phyloP scores from a whole-genome alignment of 2,888 invertebrate species.

The Pemphredon lugubris region DNA sequence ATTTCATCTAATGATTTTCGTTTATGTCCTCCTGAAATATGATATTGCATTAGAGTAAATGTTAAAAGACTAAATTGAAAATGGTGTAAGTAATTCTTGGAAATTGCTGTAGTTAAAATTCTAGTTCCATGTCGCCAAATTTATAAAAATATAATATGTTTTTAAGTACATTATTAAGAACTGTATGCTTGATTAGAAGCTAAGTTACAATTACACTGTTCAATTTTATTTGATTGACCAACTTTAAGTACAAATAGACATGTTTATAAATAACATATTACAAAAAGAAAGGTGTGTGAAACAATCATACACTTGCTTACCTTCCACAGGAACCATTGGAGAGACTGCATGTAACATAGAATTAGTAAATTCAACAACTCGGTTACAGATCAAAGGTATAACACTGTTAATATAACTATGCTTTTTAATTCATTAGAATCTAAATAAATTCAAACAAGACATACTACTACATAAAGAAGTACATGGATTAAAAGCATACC shows the following conservation, averaged over 20 bases:
- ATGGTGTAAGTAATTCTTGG: not conserved
- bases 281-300: too few species aligned
- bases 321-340: slow-evolving; percentile 38
- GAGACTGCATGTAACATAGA: slow-evolving; percentile 33
- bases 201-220: too few species aligned
- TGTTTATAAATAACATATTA: too few species aligned
- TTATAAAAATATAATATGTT: too few species aligned
- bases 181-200: too few species aligned
- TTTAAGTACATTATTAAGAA: too few species aligned
- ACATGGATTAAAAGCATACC: slow-evolving; percentile 81
- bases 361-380: not conserved
- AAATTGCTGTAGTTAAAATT: not conserved
- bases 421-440: too few species aligned
- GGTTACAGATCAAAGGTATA: slow-evolving; percentile 6
- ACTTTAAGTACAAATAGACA: too few species aligned
- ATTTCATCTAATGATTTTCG: slow-evolving; percentile 84
- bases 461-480: too few species aligned
- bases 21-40: slow-evolving; percentile 82
- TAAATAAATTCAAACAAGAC: too few species aligned
- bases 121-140: not conserved
- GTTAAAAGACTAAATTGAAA: not conserved
- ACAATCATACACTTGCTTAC: too few species aligned
- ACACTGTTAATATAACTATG: not conserved
- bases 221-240: too few species aligned
- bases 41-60: not conserved